Base-by-base conservation (phyloP, 2,888 invertebrate species). In the Stictocephala bisonia region DNA sequence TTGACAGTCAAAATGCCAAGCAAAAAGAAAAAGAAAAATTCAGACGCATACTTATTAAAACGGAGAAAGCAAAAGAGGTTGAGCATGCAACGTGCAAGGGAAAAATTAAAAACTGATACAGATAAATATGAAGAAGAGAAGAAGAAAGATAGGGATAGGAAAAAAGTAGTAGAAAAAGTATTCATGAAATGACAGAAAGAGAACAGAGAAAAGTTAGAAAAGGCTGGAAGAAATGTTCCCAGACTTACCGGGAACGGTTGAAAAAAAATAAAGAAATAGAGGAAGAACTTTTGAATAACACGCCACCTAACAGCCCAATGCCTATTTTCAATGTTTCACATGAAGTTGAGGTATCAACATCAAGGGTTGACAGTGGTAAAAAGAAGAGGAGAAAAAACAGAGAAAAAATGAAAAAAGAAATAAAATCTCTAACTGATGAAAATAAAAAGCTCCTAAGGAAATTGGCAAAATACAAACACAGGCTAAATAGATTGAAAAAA, bases 201-300 rank as follows among this genome's bases (percentile, higher is more conserved):
- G 44, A 44, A 44, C 44, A 44, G 44, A 44, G 44, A 44, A 35
- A 35, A 35, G 35, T 35, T 35, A 35, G 44, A 13, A 44, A 44
- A 44, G 44, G 44, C 13, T 44, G 44, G 44, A 44, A 44, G 44
- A 44, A 44, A 44, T 44, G 44, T 44, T 44, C 44, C 44, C 44
- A 44, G 44, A 13, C 44, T 44, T 44, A 44, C 44, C 44, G 44
- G 44, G 44, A 44, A 15, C 44, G 44, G 4, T 7, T 44, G 44
- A 44, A 44, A 44, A 44, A n/a, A n/a, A 44, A 44, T 44, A 44
- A 44, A 44, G 44, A 44, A 44, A 44, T 44, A 44, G 44, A 44
- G 44, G 44, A 44, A 44, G 44, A 44, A 44, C 44, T 44, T 13
- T 44, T 44, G 13, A 44, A 44, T 44, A 44, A 44, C 44, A 44